Percentiles rank a stretch among this genome's conserved stretches.
phyloP scores from a whole-genome alignment of 2,797 vertebrate genomes.

The Ceyx erithaca region DNA sequence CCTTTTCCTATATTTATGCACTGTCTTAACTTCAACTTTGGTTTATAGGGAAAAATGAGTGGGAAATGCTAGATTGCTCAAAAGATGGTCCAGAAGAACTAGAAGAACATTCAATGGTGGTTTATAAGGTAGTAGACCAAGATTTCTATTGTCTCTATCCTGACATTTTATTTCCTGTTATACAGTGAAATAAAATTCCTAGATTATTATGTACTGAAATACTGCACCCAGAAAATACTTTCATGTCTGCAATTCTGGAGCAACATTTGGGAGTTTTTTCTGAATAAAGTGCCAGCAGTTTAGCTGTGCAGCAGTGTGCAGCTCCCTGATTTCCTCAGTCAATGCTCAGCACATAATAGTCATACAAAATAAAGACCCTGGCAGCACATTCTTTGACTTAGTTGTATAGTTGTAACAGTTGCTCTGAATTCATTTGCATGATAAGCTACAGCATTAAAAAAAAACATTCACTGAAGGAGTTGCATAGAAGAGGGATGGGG shows the following conservation, averaged over 20 bases:
- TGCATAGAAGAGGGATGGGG: neutral
- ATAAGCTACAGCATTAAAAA: slow-evolving; percentile 11
- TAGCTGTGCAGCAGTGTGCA: neutral
- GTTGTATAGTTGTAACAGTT: slow-evolving; percentile 63
- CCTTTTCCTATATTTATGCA: neutral
- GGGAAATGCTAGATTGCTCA: slow-evolving; percentile 81
- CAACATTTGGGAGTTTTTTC: neutral
- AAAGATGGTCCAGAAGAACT: slow-evolving; percentile 85
- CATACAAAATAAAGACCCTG: slow-evolving; percentile 52
- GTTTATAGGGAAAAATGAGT: slow-evolving; percentile 81
- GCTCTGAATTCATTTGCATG: slow-evolving; percentile 69
- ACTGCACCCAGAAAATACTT: neutral
- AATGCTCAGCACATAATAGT: neutral
- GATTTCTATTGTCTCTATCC: neutral
- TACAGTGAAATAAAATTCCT: neutral
- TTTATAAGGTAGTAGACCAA: slow-evolving; percentile 78
- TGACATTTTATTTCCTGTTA: neutral
- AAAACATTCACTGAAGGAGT: slow-evolving; percentile 22
- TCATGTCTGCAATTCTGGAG: neutral
- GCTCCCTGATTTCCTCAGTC: neutral
- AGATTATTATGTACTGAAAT: neutral
- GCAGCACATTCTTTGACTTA: slow-evolving; percentile 46
- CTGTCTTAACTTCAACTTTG: neutral
- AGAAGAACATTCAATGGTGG: slow-evolving; percentile 89
- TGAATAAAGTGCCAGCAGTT: neutral